Evolutionary conservation across 2,888 invertebrate genomes (phyloP).

Genomic region (Alentia gelatinosa): DNA sequence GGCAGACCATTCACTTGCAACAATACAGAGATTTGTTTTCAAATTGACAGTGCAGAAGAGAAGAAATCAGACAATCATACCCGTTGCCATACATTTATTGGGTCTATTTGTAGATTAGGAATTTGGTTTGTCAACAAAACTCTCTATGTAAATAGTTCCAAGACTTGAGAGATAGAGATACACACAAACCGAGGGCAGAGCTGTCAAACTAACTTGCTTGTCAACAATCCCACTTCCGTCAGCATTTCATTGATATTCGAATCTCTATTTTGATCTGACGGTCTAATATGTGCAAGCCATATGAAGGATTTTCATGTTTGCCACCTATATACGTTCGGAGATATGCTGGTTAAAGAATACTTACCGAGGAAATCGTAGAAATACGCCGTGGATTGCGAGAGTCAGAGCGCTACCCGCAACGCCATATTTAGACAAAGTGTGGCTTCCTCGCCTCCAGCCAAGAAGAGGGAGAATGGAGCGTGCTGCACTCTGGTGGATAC

Average conservation of each 20-base stretch:
- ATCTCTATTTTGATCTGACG: neutral
- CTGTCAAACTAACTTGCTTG: neutral
- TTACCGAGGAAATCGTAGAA: slow-evolving; percentile 12
- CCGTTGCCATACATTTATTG: too few relatives aligned
- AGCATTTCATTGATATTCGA: neutral
- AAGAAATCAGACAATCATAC: too few relatives aligned
- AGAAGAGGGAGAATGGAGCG: neutral
- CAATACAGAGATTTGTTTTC: too few relatives aligned
- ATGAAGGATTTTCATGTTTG: neutral
- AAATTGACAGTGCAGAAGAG: too few relatives aligned
- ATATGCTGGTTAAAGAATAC: neutral
- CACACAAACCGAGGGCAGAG: too few relatives aligned
- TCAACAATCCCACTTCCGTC: slow-evolving; percentile 21
- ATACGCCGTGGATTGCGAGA: neutral
- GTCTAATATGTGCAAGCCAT: neutral
- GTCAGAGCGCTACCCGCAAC: slow-evolving; percentile 22
- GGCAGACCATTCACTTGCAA: too few relatives aligned
- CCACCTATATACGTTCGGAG: neutral
- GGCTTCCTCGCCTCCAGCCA: neutral
- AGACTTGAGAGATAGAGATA: too few relatives aligned
- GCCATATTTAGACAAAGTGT: slow-evolving; percentile 43
- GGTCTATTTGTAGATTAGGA: too few relatives aligned
- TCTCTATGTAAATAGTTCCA: too few relatives aligned
- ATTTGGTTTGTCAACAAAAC: too few relatives aligned
- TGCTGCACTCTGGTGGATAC: neutral